Percentiles rank a stretch among this genome's conserved stretches.
phyloP scores from a whole-genome alignment of 2,113 vertebrate genomes.

The Morone saxatilis region DNA sequence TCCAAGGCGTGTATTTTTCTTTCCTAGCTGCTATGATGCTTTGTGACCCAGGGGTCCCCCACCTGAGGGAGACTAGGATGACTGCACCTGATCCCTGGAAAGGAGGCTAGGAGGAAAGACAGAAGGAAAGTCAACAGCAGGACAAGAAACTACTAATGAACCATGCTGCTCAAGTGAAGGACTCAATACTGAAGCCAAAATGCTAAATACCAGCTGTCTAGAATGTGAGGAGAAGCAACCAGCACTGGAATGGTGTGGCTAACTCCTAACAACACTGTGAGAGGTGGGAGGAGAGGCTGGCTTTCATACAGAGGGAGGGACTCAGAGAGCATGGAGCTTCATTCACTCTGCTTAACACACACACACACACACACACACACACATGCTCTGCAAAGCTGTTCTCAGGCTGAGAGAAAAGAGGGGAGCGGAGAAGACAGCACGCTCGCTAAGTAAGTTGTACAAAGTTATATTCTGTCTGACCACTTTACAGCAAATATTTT shows the following conservation, averaged over 20 bases:
- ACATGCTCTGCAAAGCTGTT: slow-evolving; percentile 57
- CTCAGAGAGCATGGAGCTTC: slow-evolving; percentile 81
- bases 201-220: slow-evolving; percentile 21
- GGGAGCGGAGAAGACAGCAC: slow-evolving; percentile 53
- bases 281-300: slow-evolving; percentile 77
- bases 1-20: slow-evolving; percentile 29
- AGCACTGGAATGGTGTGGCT: slow-evolving; percentile 44
- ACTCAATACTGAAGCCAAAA: slow-evolving; percentile 1
- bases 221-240: slow-evolving; percentile 28
- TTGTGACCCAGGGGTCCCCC: slow-evolving; percentile 20
- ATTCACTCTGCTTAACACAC: slow-evolving; percentile 79
- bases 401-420: slow-evolving; percentile 65
- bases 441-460: slow-evolving; percentile 66
- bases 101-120: slow-evolving; percentile 22
- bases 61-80: slow-evolving; percentile 31
- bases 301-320: slow-evolving; percentile 67
- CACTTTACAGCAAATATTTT: slow-evolving; percentile 3
- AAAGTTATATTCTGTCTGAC: not conserved
- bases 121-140: not conserved
- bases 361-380: slow-evolving; percentile 48
- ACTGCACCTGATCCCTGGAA: slow-evolving; percentile 57
- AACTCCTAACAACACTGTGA: slow-evolving; percentile 53
- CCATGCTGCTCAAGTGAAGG: not conserved
- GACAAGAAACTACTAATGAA: not conserved
- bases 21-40: slow-evolving; percentile 19